These are phyloP conservation scores for Neosilurus mollespiculum DNA, from an alignment of 2,797 vertebrate genomes.

Conservation along the genomic window DNA sequence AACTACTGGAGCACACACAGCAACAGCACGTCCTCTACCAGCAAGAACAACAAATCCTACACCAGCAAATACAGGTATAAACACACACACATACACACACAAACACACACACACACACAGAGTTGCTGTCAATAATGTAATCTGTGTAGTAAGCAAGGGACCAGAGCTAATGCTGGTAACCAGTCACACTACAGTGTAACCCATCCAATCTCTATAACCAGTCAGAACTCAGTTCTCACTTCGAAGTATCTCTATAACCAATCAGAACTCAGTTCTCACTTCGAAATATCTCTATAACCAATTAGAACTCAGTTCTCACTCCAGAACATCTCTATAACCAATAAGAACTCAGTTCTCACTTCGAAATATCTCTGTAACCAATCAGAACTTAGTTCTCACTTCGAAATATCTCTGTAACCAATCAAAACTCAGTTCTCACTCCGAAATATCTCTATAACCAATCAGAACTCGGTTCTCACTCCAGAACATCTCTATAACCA, in stretches of 20 bases:
- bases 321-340: neutral
- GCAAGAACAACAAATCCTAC: constrained; percentile 91
- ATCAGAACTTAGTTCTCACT: too few relatives aligned
- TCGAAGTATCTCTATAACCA: neutral
- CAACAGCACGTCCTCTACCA: constrained; percentile 97
- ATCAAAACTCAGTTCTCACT: too few relatives aligned
- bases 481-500: too few relatives aligned
- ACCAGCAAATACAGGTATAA: constrained; percentile 83
- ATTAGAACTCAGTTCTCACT: too few relatives aligned
- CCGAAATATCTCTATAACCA: too few relatives aligned
- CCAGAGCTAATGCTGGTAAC: neutral
- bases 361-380: too few relatives aligned
- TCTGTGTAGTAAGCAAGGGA: neutral
- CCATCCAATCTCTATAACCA: neutral
- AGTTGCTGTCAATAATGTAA: neutral
- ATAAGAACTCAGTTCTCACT: too few relatives aligned
- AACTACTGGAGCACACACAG: constrained; percentile 92
- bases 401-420: neutral
- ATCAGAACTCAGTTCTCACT: too few relatives aligned
- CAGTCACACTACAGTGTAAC: neutral
- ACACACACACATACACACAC: constrained; percentile 7
- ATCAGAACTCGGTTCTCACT: neutral
- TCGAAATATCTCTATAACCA: neutral
- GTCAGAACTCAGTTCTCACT: too few relatives aligned
- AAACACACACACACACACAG: constrained; percentile 11